Evolutionary conservation across 2,888 invertebrate species (phyloP).

Genomic region (Tetranychus piercei): DNA sequence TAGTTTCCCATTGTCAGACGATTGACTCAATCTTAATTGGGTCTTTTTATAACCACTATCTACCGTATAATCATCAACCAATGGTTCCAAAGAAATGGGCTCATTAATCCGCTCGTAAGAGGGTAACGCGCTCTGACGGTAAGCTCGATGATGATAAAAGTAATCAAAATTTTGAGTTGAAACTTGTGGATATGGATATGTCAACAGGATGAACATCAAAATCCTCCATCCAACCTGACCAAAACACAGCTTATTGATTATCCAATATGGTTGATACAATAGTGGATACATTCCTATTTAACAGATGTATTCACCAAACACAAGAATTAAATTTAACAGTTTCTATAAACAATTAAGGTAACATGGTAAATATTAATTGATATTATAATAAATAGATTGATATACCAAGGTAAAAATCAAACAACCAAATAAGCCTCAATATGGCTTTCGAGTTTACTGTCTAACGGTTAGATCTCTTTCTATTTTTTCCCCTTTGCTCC

Average conservation of each 20-base stretch:
- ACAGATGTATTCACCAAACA: neutral
- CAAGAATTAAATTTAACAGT: no score
- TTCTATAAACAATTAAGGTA: no score
- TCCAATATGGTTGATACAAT: neutral
- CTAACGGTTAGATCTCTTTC: neutral
- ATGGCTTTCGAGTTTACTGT: neutral
- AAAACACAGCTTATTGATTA: neutral
- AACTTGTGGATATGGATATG: neutral
- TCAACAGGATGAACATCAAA: neutral
- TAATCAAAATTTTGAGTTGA: neutral
- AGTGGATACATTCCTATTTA: neutral
- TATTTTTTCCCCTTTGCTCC: neutral
- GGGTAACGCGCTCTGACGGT: neutral
- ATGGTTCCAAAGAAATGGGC: neutral
- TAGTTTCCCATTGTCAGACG: neutral
- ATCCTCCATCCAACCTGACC: neutral
- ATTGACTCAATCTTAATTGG: neutral
- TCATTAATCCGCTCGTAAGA: neutral
- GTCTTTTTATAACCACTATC: neutral
- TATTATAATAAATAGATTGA: neutral
- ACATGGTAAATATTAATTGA: neutral
- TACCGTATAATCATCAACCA: neutral
- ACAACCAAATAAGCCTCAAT: neutral
- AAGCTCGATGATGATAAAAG: neutral
- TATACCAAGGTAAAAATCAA: neutral